Evolutionary conservation across 1,140 invertebrate species (phyloP), one percentile per base, ranked within the genome.

Genomic region (Piezodorus guildinii): DNA sequence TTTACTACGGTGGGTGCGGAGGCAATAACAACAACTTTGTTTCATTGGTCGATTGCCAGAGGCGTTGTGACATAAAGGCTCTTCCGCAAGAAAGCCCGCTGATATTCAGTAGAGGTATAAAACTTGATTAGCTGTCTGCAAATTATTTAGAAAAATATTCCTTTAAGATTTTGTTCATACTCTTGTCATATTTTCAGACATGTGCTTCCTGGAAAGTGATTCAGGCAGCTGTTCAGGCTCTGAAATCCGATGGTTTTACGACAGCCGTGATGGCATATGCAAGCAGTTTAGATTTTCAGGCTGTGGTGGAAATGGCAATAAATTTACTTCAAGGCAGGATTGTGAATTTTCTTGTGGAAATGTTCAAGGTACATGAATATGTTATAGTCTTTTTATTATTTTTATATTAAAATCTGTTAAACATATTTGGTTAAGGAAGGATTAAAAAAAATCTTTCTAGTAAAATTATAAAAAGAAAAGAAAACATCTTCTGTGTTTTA

Each of bases 241-340:
- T 59, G 21, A 67, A 30, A 72, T 77, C 0, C 81, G 84, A 60
- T 96, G 86, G 85, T 86, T 81, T 73, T 96, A 93, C 73, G 87
- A 95, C 72, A 79, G 80, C 19, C 68, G 74, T 39, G 79, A 85
- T 45, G 90, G 90, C 30, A 77, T 84, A 16, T 97, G 94, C 73
- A 83, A 84, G 64, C 80, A 84, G 67, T 96, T 96, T 75, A 74
- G 79, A 5, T 96, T 88, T 69, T 82, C 84, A 0, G 91, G 91
- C 54, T 95, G 91, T 71, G 83, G 82, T 14, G 90, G 90, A 51
- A 96, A 96, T 73, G 77, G 79, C 61, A 96, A 97, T 73, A 86
- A 88, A 69, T 97, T 93, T 78, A 79, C 81, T 46, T 80, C 77
- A 19, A 76, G 81, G 45, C 82, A 90, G 46, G 83, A 91, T 69